Base-by-base conservation (phyloP, 2,113 vertebrate species). In the Triplophysa rosa region DNA sequence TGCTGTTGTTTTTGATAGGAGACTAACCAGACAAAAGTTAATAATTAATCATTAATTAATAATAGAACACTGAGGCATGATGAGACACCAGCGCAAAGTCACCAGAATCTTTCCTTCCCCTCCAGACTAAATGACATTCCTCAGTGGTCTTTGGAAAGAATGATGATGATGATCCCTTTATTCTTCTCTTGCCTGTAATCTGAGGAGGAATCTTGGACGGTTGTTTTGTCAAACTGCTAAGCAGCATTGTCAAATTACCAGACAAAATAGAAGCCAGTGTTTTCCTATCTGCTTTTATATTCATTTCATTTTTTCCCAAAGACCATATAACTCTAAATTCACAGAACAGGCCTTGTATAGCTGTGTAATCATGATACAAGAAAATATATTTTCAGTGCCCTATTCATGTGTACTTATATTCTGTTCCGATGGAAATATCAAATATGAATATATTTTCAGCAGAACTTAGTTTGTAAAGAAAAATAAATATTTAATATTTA, bases 61-160 rank as follows among this genome's bases (percentile, higher is more conserved):
- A 37, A 37, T 37, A 7, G 1, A 37, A 37, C 42, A 11, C 10
- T 0, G 1, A 42, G 8, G 24, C 24, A 24, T 24, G 24, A 42
- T 9, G 8, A 45, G 40, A 11, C 14, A 64, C 4, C 2, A 12
- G 23, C 12, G 42, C 24, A 58, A 19, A 75, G 9, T 42, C n/a
- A 64, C 12, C 58, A 26, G 47, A 65, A 70, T 45, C 16, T 37
- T 59, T 62, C 11, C 11, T 42, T 70, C 24, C 59, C 24, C 21
- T 23, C 71, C 77, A 83, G 71, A 80, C 71, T 65, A 33, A 65
- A 56, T 67, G 19, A 83, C 78, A 80, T 83, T 83, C 71, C 78
- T 76, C 54, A 59, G 45, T 49, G 21, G 42, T 75, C 59, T 45
- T 54, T 64, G 62, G 54, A 77, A 76, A 70, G 72, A 58, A 64